Conservation (phyloP, 2,113 vertebrate genomes). For the Terrapene triunguis region DNA sequence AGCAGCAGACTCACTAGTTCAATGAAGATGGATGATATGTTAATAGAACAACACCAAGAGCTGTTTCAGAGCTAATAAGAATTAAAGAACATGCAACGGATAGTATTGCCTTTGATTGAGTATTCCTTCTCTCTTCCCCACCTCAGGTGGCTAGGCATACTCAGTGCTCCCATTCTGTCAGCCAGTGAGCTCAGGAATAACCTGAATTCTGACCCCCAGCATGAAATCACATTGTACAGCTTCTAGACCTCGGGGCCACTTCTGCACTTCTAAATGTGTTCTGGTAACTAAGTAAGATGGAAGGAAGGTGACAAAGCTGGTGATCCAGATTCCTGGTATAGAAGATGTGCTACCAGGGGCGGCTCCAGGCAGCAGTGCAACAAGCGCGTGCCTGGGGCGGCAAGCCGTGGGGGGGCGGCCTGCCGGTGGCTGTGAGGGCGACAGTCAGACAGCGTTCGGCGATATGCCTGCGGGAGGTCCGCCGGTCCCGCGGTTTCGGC, state of each 20-base stretch:
- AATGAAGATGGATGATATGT: background rate
- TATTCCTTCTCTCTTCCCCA: background rate
- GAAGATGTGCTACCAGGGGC: background rate
- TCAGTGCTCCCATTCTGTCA: background rate
- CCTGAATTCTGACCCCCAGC: background rate
- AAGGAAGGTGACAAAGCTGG: background rate
- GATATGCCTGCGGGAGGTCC: too few relatives aligned
- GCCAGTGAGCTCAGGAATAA: background rate
- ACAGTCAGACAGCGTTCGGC: too few relatives aligned
- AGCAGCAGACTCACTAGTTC: background rate
- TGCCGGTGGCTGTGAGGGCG: too few relatives aligned
- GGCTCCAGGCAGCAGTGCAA: too few relatives aligned
- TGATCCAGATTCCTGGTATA: accelerated
- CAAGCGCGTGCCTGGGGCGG: too few relatives aligned
- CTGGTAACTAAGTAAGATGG: background rate
- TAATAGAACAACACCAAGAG: background rate
- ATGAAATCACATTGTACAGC: background rate
- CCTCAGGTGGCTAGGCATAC: background rate
- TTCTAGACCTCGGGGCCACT: background rate
- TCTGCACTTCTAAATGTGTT: background rate
- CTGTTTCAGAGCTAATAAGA: background rate
- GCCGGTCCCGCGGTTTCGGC: too few relatives aligned
- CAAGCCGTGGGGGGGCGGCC: too few relatives aligned
- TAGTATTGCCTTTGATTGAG: background rate
- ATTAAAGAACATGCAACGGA: background rate